Percentiles rank a stretch among this genome's conserved stretches.
Conservation (phyloP, 2,888 invertebrate species). For the Aspidiotus rigidus region DNA sequence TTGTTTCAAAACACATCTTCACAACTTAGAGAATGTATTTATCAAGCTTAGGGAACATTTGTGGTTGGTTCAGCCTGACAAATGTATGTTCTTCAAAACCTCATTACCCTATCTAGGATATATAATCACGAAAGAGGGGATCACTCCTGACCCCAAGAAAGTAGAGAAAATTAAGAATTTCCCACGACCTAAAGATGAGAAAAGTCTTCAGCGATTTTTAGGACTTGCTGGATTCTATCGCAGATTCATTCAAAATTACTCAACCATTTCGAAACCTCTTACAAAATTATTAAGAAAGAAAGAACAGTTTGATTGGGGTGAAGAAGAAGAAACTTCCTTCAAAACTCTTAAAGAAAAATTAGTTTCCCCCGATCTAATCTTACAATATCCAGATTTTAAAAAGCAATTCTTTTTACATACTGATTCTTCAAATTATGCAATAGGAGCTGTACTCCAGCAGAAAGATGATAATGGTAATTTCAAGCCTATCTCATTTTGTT, state of each 20-base stretch:
- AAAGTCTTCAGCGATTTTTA: constrained; percentile 39
- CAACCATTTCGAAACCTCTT: not conserved
- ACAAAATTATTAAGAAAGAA: constrained; percentile 9
- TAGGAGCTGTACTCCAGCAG: constrained; percentile 39
- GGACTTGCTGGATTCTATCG: constrained; percentile 39
- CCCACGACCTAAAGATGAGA: constrained; percentile 32
- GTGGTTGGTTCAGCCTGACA: constrained; percentile 25
- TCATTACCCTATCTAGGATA: constrained; percentile 35
- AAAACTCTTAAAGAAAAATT: constrained; percentile 6
- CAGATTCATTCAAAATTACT: constrained; percentile 35
- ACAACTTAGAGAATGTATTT: constrained; percentile 25
- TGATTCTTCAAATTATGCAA: constrained; percentile 39
- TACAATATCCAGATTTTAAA: constrained; percentile 35
- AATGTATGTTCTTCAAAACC: constrained; percentile 16
- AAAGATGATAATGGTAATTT: constrained; percentile 38
- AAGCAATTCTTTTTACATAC: constrained; percentile 36
- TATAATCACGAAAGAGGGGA: constrained; percentile 31
- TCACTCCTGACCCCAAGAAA: constrained; percentile 35
- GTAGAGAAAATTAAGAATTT: constrained; percentile 22
- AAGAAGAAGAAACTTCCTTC: not conserved
- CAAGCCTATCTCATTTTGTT: constrained; percentile 40
- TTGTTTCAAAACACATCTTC: constrained; percentile 20
- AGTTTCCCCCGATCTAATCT: constrained; percentile 9
- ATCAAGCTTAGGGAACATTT: constrained; percentile 15
- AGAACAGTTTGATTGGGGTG: not conserved